phyloP scores from a whole-genome alignment of 2,797 vertebrate species.

The Allobates femoralis region DNA sequence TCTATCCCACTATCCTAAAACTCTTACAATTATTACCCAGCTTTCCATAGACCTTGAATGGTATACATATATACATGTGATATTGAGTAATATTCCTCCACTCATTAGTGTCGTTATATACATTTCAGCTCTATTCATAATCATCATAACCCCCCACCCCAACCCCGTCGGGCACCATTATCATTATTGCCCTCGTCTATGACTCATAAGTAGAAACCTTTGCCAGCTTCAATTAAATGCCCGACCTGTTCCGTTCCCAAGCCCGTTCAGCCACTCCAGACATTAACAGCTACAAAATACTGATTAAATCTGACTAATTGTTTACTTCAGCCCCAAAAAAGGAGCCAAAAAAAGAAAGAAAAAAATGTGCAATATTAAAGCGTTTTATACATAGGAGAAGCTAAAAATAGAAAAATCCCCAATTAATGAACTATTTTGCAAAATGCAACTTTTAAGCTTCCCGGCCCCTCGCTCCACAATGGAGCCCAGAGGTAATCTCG shows the following conservation, averaged over 20 bases:
- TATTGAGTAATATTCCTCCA: not conserved
- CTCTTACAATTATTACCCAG: not conserved
- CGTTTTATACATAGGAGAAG: conserved; percentile 67
- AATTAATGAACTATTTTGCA: conserved; percentile 73
- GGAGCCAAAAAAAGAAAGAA: conserved; percentile 63
- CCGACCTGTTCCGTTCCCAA: conserved; percentile 74
- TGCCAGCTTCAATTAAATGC: conserved; percentile 75
- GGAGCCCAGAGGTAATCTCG: conserved; percentile 68
- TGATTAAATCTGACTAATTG: conserved; percentile 74
- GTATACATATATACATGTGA: not conserved
- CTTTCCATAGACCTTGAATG: not conserved
- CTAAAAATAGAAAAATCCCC: conserved; percentile 75
- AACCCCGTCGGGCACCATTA: not conserved
- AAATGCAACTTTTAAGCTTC: conserved; percentile 71
- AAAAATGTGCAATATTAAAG: conserved; percentile 68
- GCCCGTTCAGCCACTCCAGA: conserved; percentile 70
- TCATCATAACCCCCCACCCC: not conserved
- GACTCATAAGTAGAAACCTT: conserved; percentile 71
- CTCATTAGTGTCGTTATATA: not conserved
- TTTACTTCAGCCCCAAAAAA: conserved; percentile 71
- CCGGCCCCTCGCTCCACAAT: conserved; percentile 66
- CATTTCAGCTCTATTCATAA: not conserved
- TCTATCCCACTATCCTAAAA: not conserved
- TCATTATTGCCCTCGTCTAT: conserved; percentile 70
- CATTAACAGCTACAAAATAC: conserved; percentile 71